Evolutionary conservation across 2,888 invertebrate genomes (phyloP), one percentile per base, ranked within the genome.

Genomic region (Abrostola triplasia): DNA sequence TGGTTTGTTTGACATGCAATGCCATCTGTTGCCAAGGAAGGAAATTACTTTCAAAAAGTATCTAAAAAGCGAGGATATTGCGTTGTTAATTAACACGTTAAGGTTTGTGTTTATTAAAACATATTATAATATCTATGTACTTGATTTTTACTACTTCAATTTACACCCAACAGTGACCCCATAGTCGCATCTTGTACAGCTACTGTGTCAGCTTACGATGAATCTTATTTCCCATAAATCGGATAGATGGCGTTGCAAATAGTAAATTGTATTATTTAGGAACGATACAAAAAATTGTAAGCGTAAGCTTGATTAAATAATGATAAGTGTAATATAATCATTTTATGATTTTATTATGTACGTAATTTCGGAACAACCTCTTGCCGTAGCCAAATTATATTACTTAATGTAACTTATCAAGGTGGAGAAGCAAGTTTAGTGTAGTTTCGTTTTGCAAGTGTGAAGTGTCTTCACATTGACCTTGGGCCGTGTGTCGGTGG

Each of bases 191-290:
- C 37, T 50, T 50, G 36, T 12, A 24, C 13, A 44, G 11, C 9
- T 53, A 12, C n/a, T 44, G 50, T 36, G 55, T 9, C 37, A 54
- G 6, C 13, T 8, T 36, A 51, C 35, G 37, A 36, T 10, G 55
- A 40, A 55, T 38, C 40, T 76, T 59, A 42, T 79, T 65, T 52
- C 11, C 4, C 0, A 42, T 42, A 5, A 36, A 10, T 68, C 56
- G 41, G 53, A 74, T 72, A 86, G 86, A 84, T 86, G 86, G 84
- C 86, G 84, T 61, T 64, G 5, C 0, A 42, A 41, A 49, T n/a
- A 63, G 42, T 1, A 52, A 38, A 8, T 47, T 4, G 4, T 5
- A 12, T 12, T 24, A 5, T 48, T 10, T 1, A 0, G 6, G n/a
- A 6, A 24, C 12, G 2, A 9, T 5, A 13, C 5, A 24, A 24